Conservation (phyloP, 1,140 invertebrate species). For the Leptinotarsa texana region DNA sequence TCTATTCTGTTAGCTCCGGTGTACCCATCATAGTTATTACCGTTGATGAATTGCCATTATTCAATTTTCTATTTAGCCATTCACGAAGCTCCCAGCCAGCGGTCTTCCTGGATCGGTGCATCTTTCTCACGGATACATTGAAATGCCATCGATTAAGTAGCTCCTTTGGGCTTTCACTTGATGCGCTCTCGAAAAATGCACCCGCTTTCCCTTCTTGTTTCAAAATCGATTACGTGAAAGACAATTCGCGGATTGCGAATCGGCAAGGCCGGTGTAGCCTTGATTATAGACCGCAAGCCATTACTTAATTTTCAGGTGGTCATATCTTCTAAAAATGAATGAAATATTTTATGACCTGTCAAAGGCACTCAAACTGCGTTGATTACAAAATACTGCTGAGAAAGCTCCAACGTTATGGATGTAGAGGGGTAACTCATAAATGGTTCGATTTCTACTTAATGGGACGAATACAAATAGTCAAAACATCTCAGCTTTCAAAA, state of each 20-base stretch:
- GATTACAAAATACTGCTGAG: no score
- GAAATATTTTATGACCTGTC: no score
- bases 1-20: not conserved
- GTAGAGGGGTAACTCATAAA: no score
- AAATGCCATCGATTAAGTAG: not conserved
- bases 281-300: no score
- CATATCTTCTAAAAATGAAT: no score
- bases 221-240: conserved; percentile 2
- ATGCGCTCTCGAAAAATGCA: not conserved
- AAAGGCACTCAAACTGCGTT: no score
- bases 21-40: not conserved
- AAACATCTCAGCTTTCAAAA: no score
- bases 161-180: not conserved
- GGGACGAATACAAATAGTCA: no score
- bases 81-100: not conserved
- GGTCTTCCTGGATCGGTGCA: not conserved
- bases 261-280: no score
- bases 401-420: no score
- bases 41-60: not conserved
- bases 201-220: conserved; percentile 2
- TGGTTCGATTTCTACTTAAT: no score
- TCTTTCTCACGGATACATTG: not conserved
- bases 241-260: not conserved
- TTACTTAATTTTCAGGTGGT: no score
- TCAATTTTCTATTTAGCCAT: not conserved